Evolutionary conservation across 2,888 invertebrate species (phyloP), one percentile per base, ranked within the genome.

Genomic region (Stegophylla sp.): DNA sequence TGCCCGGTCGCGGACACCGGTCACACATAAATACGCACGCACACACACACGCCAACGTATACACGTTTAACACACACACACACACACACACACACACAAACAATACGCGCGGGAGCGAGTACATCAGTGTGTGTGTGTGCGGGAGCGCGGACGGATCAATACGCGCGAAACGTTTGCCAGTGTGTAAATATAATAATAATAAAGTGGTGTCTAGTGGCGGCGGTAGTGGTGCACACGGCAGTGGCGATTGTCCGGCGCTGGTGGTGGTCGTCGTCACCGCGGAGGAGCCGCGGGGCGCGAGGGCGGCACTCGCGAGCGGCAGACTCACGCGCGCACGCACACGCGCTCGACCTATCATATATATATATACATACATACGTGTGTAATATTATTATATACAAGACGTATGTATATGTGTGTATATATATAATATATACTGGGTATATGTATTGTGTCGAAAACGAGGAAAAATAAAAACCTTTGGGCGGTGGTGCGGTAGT

Each of bases 181-280:
- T 45, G 77, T 59, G 69, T 79, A 79, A 79, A 79, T 79, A 79
- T 69, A 79, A 79, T 69, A 79, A 79, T 69, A 69, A 79, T 69
- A 79, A 69, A 77, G 67, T 15, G 67, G 66, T 67, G 67, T 77
- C 67, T 56, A 64, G 75, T 34, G 10, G 28, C 15, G 26, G 48
- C 1, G 12, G 41, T 34, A 12, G 45, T 69, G 28, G 15, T 26
- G 1, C 9, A 41, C 43, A n/a, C 66, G 66, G 43, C 4, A 10
- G n/a, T 20, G 20, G 20, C 66, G 20, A 34, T 63, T 63, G 63
- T 28, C 34, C 28, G 15, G 63, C 63, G n/a, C n/a, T n/a, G n/a
- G n/a, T n/a, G n/a, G n/a, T n/a, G n/a, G n/a, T n/a, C n/a, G n/a
- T n/a, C n/a, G n/a, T n/a, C n/a, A n/a, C 34, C 7, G 4, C 13